phyloP scores from a whole-genome alignment of 2,797 vertebrate genomes.

The Bufotes viridis region DNA sequence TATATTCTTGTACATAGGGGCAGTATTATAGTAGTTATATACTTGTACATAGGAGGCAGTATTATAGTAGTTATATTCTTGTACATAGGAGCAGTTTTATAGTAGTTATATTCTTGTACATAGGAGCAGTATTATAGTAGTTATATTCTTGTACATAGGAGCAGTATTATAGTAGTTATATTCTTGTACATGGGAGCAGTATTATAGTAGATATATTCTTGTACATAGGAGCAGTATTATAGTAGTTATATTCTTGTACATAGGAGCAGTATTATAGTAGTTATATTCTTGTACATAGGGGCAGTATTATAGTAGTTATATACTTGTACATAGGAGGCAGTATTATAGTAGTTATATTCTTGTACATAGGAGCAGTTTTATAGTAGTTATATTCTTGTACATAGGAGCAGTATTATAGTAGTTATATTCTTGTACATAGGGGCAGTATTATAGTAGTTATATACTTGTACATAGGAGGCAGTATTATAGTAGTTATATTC shows the following conservation, averaged over 20 bases:
- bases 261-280: neutral
- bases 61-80: neutral
- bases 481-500: constrained; percentile 8
- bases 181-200: neutral
- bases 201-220: neutral
- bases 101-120: neutral
- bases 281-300: neutral
- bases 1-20: neutral
- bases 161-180: constrained; percentile 1
- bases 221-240: neutral
- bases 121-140: constrained; percentile 3
- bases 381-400: neutral
- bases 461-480: neutral
- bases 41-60: neutral
- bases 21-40: constrained; percentile 5
- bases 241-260: neutral
- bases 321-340: too few species aligned
- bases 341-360: too few species aligned
- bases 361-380: neutral
- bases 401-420: neutral
- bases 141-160: neutral
- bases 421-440: neutral
- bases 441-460: neutral
- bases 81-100: neutral
- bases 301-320: too few species aligned